phyloP scores from a whole-genome alignment of 2,888 invertebrate species.

The Agrotis exclamationis region DNA sequence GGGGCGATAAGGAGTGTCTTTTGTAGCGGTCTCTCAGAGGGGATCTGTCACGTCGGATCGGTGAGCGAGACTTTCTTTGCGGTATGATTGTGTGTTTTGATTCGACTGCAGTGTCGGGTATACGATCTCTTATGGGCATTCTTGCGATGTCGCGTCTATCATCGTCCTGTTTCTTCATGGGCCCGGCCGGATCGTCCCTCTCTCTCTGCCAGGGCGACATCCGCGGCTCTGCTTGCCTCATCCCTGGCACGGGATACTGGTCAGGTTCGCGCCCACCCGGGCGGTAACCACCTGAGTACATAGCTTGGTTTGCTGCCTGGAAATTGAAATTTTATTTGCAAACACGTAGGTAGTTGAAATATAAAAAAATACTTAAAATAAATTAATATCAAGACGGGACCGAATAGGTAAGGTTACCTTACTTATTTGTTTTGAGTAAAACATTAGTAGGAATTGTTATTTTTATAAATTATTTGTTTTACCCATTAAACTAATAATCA shows the following conservation, averaged over 20 bases:
- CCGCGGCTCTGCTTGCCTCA: slow-evolving; percentile 64
- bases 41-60: slow-evolving; percentile 78
- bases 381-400: slow-evolving; percentile 15
- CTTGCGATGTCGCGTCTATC: slow-evolving; percentile 68
- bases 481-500: neutral
- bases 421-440: neutral
- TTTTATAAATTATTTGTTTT: slow-evolving; percentile 5
- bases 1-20: slow-evolving; percentile 81
- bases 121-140: slow-evolving; percentile 59
- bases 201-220: slow-evolving; percentile 77
- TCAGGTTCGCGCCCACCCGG: slow-evolving; percentile 73
- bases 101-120: slow-evolving; percentile 56
- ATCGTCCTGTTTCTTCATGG: slow-evolving; percentile 74
- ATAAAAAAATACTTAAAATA: slow-evolving; percentile 35
- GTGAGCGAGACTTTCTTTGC: slow-evolving; percentile 77
- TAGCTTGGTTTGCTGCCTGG: slow-evolving; percentile 85
- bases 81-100: slow-evolving; percentile 38
- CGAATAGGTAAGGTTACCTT: neutral
- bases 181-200: slow-evolving; percentile 65
- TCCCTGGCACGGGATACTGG: slow-evolving; percentile 69
- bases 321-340: slow-evolving; percentile 87
- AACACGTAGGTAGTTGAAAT: slow-evolving; percentile 66
- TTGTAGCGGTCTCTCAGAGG: slow-evolving; percentile 79
- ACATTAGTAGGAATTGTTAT: neutral
- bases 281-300: slow-evolving; percentile 85